phyloP scores from a whole-genome alignment of 2,888 invertebrate genomes.

The Ectropis crepuscularia region DNA sequence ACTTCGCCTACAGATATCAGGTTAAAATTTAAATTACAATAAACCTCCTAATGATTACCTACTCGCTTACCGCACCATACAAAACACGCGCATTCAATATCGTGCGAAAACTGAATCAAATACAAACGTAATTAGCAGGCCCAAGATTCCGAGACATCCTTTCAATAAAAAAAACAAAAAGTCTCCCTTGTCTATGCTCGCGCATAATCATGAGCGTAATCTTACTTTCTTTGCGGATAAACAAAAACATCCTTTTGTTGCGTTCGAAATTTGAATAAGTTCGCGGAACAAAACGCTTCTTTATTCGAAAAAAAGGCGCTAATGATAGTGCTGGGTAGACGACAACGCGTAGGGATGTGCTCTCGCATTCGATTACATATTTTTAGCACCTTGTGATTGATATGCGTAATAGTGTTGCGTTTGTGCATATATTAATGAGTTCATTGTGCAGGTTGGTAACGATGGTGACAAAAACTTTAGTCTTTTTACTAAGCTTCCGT shows the following conservation, averaged over 20 bases:
- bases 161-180: conserved; percentile 56
- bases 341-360: conserved; percentile 75
- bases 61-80: conserved; percentile 55
- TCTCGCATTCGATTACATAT: conserved; percentile 75
- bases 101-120: conserved; percentile 71
- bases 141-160: conserved; percentile 20
- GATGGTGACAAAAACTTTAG: conserved; percentile 48
- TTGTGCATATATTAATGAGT: conserved; percentile 79
- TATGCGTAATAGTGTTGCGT: conserved; percentile 77
- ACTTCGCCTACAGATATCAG: conserved; percentile 8
- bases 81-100: conserved; percentile 58
- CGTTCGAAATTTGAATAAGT: conserved; percentile 70
- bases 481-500: conserved; percentile 60
- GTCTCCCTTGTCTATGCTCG: conserved; percentile 55
- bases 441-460: conserved; percentile 70
- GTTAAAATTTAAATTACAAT: conserved; percentile 49
- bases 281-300: conserved; percentile 32
- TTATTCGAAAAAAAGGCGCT: conserved; percentile 67
- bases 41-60: conserved; percentile 62
- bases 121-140: conserved; percentile 70
- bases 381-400: conserved; percentile 82
- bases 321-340: conserved; percentile 72
- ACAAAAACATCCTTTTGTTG: conserved; percentile 78
- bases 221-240: conserved; percentile 70
- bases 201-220: conserved; percentile 51